phyloP scores from a whole-genome alignment of 2,113 vertebrate species.

The Chloebia gouldiae region DNA sequence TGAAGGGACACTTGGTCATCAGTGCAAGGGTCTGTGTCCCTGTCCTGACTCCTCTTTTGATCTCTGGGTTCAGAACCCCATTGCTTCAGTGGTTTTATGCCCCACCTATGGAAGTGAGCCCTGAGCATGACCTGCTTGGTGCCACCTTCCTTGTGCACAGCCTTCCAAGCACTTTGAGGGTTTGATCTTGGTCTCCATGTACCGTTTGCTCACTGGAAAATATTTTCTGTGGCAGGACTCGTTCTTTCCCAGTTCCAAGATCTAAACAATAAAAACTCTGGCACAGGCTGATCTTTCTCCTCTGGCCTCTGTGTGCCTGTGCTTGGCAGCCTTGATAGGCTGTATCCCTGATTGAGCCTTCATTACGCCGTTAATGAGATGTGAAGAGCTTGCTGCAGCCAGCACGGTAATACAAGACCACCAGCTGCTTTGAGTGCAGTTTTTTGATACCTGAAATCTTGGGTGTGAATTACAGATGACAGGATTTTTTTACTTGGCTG shows the following conservation, averaged over 20 bases:
- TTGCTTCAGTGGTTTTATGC: background rate
- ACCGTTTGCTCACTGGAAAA: background rate
- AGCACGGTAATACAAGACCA: slow-evolving; percentile 14
- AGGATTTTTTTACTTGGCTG: slow-evolving; percentile 5
- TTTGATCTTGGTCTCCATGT: background rate
- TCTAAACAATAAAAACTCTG: background rate
- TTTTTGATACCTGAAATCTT: slow-evolving; percentile 39
- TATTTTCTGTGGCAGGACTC: background rate
- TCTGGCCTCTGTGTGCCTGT: background rate
- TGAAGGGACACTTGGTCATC: background rate
- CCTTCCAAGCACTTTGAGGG: background rate
- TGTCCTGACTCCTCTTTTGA: background rate
- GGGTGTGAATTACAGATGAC: slow-evolving; percentile 24
- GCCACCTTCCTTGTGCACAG: background rate
- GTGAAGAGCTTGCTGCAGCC: slow-evolving; percentile 52
- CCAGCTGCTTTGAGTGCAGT: background rate
- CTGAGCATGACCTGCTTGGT: background rate
- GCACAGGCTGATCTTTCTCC: background rate
- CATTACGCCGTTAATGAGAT: slow-evolving; percentile 61
- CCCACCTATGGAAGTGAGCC: background rate
- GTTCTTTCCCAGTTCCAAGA: background rate
- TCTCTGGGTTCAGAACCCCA: background rate
- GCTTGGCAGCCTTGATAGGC: slow-evolving; percentile 19
- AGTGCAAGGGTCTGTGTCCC: fast-evolving
- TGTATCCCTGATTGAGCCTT: slow-evolving; percentile 47